phyloP scores from a whole-genome alignment of 2,888 invertebrate species.

The Phaedon cochleariae region DNA sequence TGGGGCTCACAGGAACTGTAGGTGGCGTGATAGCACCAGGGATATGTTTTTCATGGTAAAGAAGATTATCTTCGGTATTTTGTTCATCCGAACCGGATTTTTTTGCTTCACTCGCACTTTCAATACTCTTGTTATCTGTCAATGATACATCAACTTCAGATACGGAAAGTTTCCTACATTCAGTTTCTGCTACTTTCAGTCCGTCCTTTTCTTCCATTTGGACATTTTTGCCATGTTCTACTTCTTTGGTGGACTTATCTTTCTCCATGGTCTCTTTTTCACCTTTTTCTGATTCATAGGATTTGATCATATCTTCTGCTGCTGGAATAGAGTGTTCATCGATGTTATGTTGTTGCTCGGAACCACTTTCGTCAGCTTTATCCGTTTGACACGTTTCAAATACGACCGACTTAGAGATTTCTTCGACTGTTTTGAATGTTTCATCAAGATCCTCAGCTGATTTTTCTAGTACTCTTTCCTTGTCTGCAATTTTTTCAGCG shows the following conservation, averaged over 20 bases:
- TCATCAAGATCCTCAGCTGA: constrained; percentile 24
- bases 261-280: constrained; percentile 43
- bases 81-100: too few relatives aligned
- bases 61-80: constrained; percentile 52
- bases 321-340: not conserved
- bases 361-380: too few relatives aligned
- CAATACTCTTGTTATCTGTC: too few relatives aligned
- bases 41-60: constrained; percentile 55
- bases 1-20: constrained; percentile 74
- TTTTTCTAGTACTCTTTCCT: constrained; percentile 26
- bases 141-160: constrained; percentile 5
- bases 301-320: constrained; percentile 8
- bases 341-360: not conserved
- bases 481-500: constrained; percentile 25
- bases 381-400: constrained; percentile 21
- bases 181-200: constrained; percentile 5
- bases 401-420: constrained; percentile 35
- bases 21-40: constrained; percentile 70
- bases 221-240: too few relatives aligned
- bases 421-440: constrained; percentile 24
- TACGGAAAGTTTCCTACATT: constrained; percentile 9
- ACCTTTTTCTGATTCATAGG: constrained; percentile 38
- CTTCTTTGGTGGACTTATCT: constrained; percentile 5
- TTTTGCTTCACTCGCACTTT: constrained; percentile 44
- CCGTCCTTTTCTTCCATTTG: too few relatives aligned